Evolutionary conservation across 1,140 invertebrate genomes (phyloP), one percentile per base, ranked within the genome.

Genomic region (Wasmannia auropunctata): DNA sequence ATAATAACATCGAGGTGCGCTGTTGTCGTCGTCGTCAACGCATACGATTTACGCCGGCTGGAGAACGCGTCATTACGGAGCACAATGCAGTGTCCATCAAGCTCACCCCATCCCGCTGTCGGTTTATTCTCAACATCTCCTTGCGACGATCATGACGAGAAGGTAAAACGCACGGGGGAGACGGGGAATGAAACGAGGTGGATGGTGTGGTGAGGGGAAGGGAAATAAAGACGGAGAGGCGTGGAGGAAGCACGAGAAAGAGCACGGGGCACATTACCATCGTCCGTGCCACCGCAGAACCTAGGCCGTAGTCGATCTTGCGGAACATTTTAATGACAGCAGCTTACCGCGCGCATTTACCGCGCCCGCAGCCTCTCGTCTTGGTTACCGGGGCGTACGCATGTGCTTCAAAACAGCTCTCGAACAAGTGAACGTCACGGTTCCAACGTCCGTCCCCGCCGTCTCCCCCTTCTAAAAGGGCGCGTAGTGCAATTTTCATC

Each of bases 261-360:
- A 89, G 77, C 74, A 80, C 67, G 51, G 67, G 90, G n/a, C n/a
- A n/a, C 91, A 93, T 90, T 92, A 90, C 89, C 86, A 91, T 92
- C 91, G 88, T 72, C 89, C 77, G 65, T 76, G 86, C 69, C 63
- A 67, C n/a, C 88, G 88, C 87, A 91, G 91, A 92, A 85, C 90
- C 91, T 87, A 40, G 87, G 79, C 86, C 88, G 89, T 86, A 93
- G 91, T 94, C 94, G 93, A 95, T 95, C 94, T 94, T 94, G 93
- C 92, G 93, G 93, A 95, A 95, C 93, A 94, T 94, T 95, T 94
- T 95, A 95, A 95, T 94, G 94, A 94, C 94, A 94, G 92, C 92
- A 94, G 91, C 92, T 95, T 94, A 94, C 91, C 89, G 87, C 90
- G 89, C 89, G 89, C 91, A 92, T 91, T 92, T 91, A 89, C 70